These are phyloP conservation scores for Ptychodera flava DNA, from an alignment of 35 echinoderm and acorn worm species.

Conservation along the genomic window DNA sequence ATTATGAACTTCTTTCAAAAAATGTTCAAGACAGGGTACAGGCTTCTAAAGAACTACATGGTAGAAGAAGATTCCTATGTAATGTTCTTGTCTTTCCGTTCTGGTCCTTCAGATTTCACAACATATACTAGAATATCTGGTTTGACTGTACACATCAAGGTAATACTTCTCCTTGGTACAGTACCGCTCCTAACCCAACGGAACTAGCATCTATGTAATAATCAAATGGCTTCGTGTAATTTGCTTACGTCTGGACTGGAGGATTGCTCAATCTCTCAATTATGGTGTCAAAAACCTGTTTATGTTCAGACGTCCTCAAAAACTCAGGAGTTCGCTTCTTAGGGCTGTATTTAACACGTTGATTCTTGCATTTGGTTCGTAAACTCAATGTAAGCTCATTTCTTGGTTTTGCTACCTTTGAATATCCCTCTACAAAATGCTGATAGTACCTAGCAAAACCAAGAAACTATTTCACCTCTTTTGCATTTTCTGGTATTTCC, in stretches of 20 bases:
- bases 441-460: conserved; percentile 16
- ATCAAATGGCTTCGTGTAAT: conserved; percentile 15
- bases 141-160: background rate
- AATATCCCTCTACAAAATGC: conserved; percentile 12
- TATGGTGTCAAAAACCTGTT: no score
- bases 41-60: conserved; percentile 9
- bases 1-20: no score
- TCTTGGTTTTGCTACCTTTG: conserved; percentile 12
- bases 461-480: conserved; percentile 17
- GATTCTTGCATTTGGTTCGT: background rate
- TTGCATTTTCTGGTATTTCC: background rate
- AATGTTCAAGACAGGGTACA: background rate
- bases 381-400: conserved; percentile 36
- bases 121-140: conserved; percentile 17
- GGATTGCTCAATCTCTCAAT: conserved; percentile 8
- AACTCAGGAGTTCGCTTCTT: no score
- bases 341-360: no score
- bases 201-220: background rate
- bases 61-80: conserved; percentile 16
- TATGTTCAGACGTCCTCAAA: no score
- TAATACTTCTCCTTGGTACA: background rate
- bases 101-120: conserved; percentile 9
- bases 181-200: no score
- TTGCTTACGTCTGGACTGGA: conserved; percentile 8
- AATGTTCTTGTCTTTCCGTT: background rate